Conservation (phyloP, 2,113 vertebrate genomes). For the Xiphorhynchus elegans region DNA sequence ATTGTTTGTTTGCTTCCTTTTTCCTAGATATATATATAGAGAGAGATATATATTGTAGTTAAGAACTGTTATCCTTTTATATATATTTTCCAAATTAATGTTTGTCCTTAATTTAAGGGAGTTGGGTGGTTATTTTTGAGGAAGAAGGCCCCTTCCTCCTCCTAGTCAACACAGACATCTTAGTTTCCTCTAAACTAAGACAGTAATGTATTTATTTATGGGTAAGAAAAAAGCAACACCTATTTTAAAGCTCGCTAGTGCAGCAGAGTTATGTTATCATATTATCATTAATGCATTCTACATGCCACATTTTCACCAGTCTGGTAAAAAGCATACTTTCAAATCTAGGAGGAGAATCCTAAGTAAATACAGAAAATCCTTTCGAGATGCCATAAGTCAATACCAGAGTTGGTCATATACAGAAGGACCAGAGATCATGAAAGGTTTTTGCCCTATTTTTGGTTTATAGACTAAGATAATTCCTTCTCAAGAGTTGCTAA, state of each 20-base stretch:
- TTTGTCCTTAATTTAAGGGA: no score
- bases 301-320: neutral
- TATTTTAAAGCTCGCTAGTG: neutral
- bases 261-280: neutral
- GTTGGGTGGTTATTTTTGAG: no score
- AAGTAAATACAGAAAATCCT: neutral
- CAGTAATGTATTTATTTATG: neutral
- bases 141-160: no score
- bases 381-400: neutral
- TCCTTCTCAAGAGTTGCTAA: neutral
- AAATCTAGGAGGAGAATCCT: neutral
- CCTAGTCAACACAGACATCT: no score
- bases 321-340: neutral
- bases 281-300: neutral
- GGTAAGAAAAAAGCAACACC: neutral
- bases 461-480: neutral
- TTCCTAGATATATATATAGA: no score
- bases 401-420: fast-evolving
- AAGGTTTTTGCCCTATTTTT: neutral
- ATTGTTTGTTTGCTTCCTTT: no score
- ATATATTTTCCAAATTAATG: no score
- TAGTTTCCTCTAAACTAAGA: no score
- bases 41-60: no score
- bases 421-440: neutral
- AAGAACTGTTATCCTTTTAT: no score